Percentiles rank a stretch among this genome's conserved stretches.
Conservation (phyloP, 2,797 vertebrate species). For the Scolopax rusticola region DNA sequence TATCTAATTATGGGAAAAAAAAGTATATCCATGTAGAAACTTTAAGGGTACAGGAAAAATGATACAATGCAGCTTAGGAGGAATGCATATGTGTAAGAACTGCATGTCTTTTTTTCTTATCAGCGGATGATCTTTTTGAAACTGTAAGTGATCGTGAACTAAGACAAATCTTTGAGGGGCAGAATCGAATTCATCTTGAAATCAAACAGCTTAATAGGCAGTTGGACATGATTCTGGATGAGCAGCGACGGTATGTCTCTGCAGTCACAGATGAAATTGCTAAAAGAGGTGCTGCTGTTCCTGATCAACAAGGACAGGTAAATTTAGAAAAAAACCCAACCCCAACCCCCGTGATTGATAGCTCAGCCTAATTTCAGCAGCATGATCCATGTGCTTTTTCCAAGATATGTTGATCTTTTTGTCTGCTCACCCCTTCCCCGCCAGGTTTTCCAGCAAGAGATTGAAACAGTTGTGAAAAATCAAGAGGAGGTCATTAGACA, state of each 20-base stretch:
- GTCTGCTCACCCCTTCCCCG: not conserved
- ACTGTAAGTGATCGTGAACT: constrained; percentile 91
- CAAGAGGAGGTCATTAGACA: constrained; percentile 92
- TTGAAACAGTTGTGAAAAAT: constrained; percentile 82
- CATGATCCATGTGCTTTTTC: not conserved
- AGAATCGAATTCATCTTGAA: constrained; percentile 96
- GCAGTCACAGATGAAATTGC: constrained; percentile 88
- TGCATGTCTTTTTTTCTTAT: not conserved
- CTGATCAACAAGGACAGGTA: constrained; percentile 85
- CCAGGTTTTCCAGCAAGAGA: constrained; percentile 82
- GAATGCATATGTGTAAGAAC: not conserved
- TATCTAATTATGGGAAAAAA: not conserved
- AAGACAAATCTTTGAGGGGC: constrained; percentile 96
- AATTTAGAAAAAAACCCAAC: not conserved
- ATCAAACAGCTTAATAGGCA: constrained; percentile 96
- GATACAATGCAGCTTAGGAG: fast-evolving
- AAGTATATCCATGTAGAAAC: not conserved
- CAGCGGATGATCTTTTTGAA: constrained; percentile 93
- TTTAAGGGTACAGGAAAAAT: not conserved
- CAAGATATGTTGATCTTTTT: not conserved
- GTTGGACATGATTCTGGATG: constrained; percentile 96
- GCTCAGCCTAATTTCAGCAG: not conserved
- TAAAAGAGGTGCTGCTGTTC: constrained; percentile 78
- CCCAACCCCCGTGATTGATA: not conserved
- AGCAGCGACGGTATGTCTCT: constrained; percentile 92